Base-by-base conservation (phyloP, 1,140 invertebrate species). In the Aphis gossypii region DNA sequence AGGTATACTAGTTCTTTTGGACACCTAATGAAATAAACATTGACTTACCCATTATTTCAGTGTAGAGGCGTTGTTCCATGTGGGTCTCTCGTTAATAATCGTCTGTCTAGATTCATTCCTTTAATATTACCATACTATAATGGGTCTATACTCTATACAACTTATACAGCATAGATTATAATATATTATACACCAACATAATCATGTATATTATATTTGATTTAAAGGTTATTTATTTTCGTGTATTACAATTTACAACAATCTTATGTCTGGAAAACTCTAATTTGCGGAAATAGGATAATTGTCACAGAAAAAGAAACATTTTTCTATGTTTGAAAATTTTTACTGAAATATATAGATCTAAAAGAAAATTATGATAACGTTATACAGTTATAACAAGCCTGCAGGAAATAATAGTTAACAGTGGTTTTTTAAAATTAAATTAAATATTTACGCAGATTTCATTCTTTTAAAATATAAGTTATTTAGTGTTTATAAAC, bases 1-100 rank as follows among this genome's bases (percentile, higher is more conserved):
- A 46, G 9, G 18, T 18, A 0, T 0, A 18, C 2, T n/a, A n/a
- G n/a, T n/a, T 18, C n/a, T 18, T 4, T 18, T n/a, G n/a, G n/a
- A n/a, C n/a, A 3, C 38, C 38, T 41, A 76, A n/a, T 76, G 30
- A 76, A 76, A n/a, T 76, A 76, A n/a, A 76, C n/a, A n/a, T n/a
- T 76, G 60, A 76, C 60, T 5, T 76, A 76, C 60, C 30, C 30
- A 76, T 76, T 35, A 76, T 76, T 76, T 20, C 2, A n/a, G 60
- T n/a, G 60, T 76, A 76, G 30, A 76, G 60, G 60, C 60, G 30
- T 76, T 76, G n/a, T 76, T n/a, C 4, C 18, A 76, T 76, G 60
- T 35, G 60, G 60, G 60, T 18, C 14, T 76, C 4, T 35, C n/a
- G 18, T 76, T 76, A n/a, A 76, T 76, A n/a, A 76, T 76, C 4